These are phyloP conservation scores for Phrynosoma platyrhinos DNA, from an alignment of 2,113 vertebrate genomes.

Conservation along the genomic window DNA sequence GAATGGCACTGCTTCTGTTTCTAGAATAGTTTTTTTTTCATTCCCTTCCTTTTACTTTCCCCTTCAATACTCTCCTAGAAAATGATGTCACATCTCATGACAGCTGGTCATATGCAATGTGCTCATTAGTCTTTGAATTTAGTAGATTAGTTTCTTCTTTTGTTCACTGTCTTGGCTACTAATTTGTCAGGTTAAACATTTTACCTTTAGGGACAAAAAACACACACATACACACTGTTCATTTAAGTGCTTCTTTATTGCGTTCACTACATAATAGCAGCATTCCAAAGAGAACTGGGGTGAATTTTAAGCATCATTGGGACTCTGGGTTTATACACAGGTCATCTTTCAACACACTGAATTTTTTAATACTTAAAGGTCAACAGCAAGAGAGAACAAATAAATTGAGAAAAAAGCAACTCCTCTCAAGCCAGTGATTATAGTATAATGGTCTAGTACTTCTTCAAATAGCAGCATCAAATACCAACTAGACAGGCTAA, in stretches of 20 bases:
- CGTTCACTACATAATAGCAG: constrained; percentile 35
- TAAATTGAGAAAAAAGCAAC: constrained; percentile 26
- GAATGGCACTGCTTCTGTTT: background rate
- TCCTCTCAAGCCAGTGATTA: constrained; percentile 3
- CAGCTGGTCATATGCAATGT: constrained; percentile 1
- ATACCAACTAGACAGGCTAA: background rate
- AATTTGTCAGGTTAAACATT: constrained; percentile 28
- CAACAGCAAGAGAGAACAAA: constrained; percentile 19
- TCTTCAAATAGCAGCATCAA: background rate
- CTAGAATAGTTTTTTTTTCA: background rate
- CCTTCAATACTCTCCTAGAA: constrained; percentile 21
- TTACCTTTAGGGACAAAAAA: background rate
- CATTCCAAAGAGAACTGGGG: constrained; percentile 36
- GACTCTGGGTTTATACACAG: constrained; percentile 30
- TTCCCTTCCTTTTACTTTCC: constrained; percentile 3
- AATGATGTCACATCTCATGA: constrained; percentile 36
- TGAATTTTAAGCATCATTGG: constrained; percentile 33
- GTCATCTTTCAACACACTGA: constrained; percentile 44
- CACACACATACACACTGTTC: background rate
- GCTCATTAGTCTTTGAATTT: constrained; percentile 17
- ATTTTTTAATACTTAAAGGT: constrained; percentile 57
- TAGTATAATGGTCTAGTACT: background rate
- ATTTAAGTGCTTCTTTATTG: constrained; percentile 42
- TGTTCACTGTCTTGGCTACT: background rate
- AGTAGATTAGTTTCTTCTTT: fast-evolving